Base-by-base conservation (phyloP, 1,140 invertebrate genomes). In the Condylostylus longicornis region DNA sequence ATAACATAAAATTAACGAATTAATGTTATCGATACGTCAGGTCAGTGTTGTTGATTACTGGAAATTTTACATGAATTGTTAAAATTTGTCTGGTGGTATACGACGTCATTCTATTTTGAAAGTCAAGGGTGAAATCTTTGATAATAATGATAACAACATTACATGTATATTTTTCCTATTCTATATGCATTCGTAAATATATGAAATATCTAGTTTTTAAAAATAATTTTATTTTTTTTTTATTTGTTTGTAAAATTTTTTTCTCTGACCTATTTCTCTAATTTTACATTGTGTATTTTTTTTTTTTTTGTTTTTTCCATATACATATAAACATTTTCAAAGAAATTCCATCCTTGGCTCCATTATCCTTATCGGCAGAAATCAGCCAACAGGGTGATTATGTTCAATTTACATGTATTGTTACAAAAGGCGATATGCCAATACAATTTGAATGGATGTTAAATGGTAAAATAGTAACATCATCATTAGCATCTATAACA, bases 311-410 rank as follows among this genome's bases (percentile, higher is more conserved):
- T 29, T 21, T 19, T 5, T 15, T 32, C 18, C 31, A 13, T 32
- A 31, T 32, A 14, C 62, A 58, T 65, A 17, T 19, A 28, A 21
- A 4, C 21, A 14, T 29, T 27, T 13, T 23, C 13, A 19, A 40
- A 84, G 81, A 83, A 61, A 65, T 70, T 46, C 81, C 81, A 35
- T 69, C 78, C 64, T 79, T 86, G 61, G 69, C 75, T 48, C 77
- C 79, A 36, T 82, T 88, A 49, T 70, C 74, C 50, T 72, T 77
- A 37, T 79, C 76, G 50, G 75, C 82, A 38, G 74, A 78, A 46
- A 71, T 76, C 40, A 71, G 79, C 27, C 77, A 82, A 62, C 75
- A 74, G 37, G 79, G 77, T 42, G 79, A 82, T 49, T 74, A 72
- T 45, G 70, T 75, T 28, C 76, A 79, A 50, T 64, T 76, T 12